phyloP scores from a whole-genome alignment of 2,797 vertebrate species.

The Rhinophrynus dorsalis region DNA sequence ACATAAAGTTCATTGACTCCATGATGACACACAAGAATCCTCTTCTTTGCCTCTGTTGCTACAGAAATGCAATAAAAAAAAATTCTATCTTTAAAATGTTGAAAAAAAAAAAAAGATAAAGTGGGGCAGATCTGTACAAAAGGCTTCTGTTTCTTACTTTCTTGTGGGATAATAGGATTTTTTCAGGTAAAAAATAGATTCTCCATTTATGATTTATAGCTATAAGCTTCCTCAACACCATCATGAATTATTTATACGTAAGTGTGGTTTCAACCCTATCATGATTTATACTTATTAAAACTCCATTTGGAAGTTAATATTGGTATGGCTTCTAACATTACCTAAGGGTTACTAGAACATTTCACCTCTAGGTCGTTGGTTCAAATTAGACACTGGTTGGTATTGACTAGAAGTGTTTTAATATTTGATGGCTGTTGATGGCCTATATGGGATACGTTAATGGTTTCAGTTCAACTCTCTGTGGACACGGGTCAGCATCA shows the following conservation, averaged over 20 bases:
- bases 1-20: too few relatives aligned
- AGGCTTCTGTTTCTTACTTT: conserved; percentile 4
- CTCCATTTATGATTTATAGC: conserved; percentile 30
- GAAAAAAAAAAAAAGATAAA: not conserved
- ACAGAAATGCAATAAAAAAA: not conserved
- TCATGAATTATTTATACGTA: conserved; percentile 36
- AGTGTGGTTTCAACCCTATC: conserved; percentile 24
- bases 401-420: conserved; percentile 47
- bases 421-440: conserved; percentile 53
- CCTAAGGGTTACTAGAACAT: conserved; percentile 33
- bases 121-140: not conserved
- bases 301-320: conserved; percentile 39
- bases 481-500: conserved; percentile 55
- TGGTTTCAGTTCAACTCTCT: conserved; percentile 48
- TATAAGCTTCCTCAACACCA: conserved; percentile 14
- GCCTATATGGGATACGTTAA: conserved; percentile 59
- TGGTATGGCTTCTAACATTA: conserved; percentile 40
- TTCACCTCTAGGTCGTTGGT: conserved; percentile 52
- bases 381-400: conserved; percentile 38
- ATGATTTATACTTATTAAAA: conserved; percentile 45
- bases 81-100: not conserved
- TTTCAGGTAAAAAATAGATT: conserved; percentile 6
- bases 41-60: not conserved
- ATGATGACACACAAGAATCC: too few relatives aligned
- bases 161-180: conserved; percentile 18